Evolutionary conservation across 2,797 vertebrate species (phyloP).

Genomic region (Falco berigora): DNA sequence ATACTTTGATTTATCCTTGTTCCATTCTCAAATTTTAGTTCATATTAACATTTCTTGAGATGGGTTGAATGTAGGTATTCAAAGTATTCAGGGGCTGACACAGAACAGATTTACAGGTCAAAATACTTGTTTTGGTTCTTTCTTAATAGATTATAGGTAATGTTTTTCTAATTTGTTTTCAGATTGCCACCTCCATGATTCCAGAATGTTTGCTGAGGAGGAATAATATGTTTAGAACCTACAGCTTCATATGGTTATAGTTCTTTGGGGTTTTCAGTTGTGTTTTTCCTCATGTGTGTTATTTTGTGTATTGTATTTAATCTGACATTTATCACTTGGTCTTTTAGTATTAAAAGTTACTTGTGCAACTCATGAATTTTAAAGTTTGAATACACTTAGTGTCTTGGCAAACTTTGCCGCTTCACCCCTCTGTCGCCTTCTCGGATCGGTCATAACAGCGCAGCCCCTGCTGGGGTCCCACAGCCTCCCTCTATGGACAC

Average conservation of each 20-base stretch:
- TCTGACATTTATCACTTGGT: neutral
- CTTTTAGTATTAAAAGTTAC: neutral
- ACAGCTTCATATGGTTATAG: neutral
- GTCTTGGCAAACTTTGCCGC: neutral
- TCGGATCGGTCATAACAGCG: neutral
- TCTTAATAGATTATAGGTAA: neutral
- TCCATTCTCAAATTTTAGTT: neutral
- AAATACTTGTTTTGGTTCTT: neutral
- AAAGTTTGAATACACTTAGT: neutral
- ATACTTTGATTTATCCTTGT: neutral
- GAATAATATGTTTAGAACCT: neutral
- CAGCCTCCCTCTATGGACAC: neutral
- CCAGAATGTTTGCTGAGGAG: neutral
- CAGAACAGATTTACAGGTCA: neutral
- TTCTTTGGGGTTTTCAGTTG: neutral
- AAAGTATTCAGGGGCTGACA: neutral
- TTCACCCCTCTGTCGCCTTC: neutral
- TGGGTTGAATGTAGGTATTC: neutral
- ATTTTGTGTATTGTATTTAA: neutral
- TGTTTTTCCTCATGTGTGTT: neutral
- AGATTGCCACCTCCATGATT: neutral
- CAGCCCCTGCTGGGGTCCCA: neutral
- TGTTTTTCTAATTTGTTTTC: neutral
- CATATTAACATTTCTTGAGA: neutral
- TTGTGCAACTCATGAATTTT: neutral